Conservation (phyloP, 2,113 vertebrate species). For the Onychorhynchus coronatus region DNA sequence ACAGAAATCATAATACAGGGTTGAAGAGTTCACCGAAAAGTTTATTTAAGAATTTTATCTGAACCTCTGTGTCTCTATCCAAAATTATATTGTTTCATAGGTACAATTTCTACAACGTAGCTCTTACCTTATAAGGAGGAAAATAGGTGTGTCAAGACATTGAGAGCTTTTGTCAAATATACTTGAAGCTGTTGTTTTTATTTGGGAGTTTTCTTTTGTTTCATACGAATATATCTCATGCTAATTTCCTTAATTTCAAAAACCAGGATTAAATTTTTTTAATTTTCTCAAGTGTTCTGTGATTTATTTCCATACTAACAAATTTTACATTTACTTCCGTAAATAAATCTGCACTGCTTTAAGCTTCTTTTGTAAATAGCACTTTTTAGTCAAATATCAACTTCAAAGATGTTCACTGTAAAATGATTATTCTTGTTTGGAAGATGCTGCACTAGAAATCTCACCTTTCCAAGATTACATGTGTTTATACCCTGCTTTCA, state of each 20-base stretch:
- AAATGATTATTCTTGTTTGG: background rate
- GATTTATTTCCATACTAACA: background rate
- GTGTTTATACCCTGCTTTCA: background rate
- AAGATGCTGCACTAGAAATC: background rate
- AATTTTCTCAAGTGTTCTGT: conserved; percentile 3
- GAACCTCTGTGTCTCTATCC: background rate
- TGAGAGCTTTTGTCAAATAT: background rate
- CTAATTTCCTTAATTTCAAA: background rate
- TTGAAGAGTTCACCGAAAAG: background rate
- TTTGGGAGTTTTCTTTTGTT: background rate
- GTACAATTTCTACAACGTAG: background rate
- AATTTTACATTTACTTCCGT: conserved; percentile 19
- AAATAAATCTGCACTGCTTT: background rate
- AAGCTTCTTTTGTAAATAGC: background rate
- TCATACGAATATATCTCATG: background rate
- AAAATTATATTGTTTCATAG: background rate
- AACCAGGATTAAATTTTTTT: background rate
- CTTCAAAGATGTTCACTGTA: conserved; percentile 12
- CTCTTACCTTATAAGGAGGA: background rate
- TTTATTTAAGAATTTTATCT: background rate
- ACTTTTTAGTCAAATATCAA: background rate
- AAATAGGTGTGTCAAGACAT: background rate
- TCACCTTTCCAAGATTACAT: background rate
- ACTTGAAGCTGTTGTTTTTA: background rate
- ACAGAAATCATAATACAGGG: background rate